Evolutionary conservation across 2,888 invertebrate genomes (phyloP).

Genomic region (Platycheirus rosarum): DNA sequence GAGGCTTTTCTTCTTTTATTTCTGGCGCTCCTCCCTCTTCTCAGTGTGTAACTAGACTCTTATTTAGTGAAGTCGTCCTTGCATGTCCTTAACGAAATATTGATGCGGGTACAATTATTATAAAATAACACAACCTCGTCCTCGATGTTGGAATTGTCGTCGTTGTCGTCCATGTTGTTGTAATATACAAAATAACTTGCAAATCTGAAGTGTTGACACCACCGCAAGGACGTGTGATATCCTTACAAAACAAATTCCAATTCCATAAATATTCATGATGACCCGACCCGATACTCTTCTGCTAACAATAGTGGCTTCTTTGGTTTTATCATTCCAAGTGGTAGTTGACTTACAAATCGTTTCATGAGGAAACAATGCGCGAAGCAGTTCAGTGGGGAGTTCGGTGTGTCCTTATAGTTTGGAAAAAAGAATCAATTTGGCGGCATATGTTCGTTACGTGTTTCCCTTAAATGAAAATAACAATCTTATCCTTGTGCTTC

Average conservation of each 20-base stretch:
- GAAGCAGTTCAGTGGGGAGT: too few species aligned
- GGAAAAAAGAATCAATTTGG: neutral
- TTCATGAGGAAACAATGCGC: neutral
- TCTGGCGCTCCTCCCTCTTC: neutral
- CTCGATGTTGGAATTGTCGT: slow-evolving; percentile 9
- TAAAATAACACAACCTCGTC: slow-evolving; percentile 6
- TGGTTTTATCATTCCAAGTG: slow-evolving; percentile 15
- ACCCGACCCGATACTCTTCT: slow-evolving; percentile 32
- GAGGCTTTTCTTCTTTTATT: neutral
- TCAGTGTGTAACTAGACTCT: slow-evolving; percentile 31
- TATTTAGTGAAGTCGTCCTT: slow-evolving; percentile 32
- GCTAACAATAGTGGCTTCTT: slow-evolving; percentile 40
- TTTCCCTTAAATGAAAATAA: neutral
- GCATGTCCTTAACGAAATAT: slow-evolving; percentile 38
- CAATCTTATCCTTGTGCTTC: neutral
- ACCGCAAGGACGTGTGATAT: slow-evolving; percentile 64
- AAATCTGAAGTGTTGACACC: slow-evolving; percentile 35
- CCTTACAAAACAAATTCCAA: slow-evolving; percentile 7
- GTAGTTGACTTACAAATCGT: slow-evolving; percentile 56
- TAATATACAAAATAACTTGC: slow-evolving; percentile 17
- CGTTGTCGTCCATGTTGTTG: too few species aligned
- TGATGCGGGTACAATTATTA: slow-evolving; percentile 3
- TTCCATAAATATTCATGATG: slow-evolving; percentile 59
- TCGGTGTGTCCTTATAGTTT: too few species aligned
- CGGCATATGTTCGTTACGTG: neutral